Evolutionary conservation across 1,140 invertebrate species (phyloP).

Genomic region (Trichonephila clavipes): DNA sequence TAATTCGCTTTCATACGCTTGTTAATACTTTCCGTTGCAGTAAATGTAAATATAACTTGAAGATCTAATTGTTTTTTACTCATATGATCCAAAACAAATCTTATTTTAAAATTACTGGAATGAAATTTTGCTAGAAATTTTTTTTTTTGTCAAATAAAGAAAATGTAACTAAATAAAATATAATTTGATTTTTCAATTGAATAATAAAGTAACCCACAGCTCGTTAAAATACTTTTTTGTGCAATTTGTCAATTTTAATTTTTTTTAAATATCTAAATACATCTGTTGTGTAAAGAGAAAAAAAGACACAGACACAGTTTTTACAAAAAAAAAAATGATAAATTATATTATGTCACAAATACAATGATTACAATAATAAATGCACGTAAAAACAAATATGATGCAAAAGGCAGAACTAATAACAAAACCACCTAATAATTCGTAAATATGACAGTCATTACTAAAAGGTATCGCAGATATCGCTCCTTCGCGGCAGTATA

Average conservation of each 20-base stretch:
- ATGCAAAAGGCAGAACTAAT: constrained; percentile 33
- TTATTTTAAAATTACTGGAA: too few species aligned
- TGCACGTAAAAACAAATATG: constrained; percentile 22
- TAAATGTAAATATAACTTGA: too few species aligned
- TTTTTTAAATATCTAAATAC: background rate
- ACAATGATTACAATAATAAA: constrained; percentile 6
- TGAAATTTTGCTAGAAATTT: too few species aligned
- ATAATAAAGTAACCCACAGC: too few species aligned
- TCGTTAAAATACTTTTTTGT: too few species aligned
- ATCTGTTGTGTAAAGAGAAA: background rate
- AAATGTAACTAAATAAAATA: too few species aligned
- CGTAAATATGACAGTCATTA: background rate
- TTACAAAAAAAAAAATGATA: constrained; percentile 29
- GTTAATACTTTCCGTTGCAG: too few species aligned
- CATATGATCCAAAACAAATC: too few species aligned
- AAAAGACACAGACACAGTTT: background rate
- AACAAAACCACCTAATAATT: constrained; percentile 13
- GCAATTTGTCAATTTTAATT: background rate
- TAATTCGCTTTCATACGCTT: too few species aligned
- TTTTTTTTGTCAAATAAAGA: too few species aligned
- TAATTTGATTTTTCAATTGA: too few species aligned
- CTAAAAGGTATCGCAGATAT: background rate
- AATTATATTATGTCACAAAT: constrained; percentile 44
- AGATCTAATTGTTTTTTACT: too few species aligned
- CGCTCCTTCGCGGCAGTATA: background rate